Conservation (phyloP, 1,140 invertebrate genomes). For the Leptestheria dahalacensis region DNA sequence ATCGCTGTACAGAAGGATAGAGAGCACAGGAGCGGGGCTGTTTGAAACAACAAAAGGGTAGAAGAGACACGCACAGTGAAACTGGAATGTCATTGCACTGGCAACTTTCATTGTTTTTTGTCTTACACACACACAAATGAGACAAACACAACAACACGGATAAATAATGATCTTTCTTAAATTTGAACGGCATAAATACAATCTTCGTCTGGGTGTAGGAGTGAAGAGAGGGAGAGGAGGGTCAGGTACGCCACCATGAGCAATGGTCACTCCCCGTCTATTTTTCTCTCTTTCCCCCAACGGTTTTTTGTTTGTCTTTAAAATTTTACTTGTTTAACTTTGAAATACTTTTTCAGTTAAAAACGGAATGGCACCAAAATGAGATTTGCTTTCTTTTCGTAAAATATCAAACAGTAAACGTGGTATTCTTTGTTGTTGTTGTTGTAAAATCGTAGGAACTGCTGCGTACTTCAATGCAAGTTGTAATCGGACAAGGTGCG, state of each 20-base stretch:
- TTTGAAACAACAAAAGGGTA: too few species aligned
- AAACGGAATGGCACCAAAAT: neutral
- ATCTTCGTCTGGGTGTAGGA: neutral
- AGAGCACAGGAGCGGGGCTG: too few species aligned
- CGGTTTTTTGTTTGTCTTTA: neutral
- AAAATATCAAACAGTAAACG: neutral
- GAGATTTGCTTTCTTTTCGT: neutral
- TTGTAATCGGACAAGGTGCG: constrained; percentile 7
- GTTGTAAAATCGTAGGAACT: neutral
- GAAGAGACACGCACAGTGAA: too few species aligned
- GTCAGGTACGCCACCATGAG: neutral
- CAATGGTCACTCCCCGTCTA: neutral
- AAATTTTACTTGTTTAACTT: neutral
- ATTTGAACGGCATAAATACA: neutral
- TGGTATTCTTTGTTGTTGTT: neutral
- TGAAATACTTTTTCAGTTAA: neutral
- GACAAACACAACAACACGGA: neutral
- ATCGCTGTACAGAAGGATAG: too few species aligned
- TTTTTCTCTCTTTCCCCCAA: neutral
- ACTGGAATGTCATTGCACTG: too few species aligned
- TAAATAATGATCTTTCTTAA: neutral
- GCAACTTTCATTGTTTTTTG: neutral
- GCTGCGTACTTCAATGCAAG: neutral
- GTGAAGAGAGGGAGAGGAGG: neutral
- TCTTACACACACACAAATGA: neutral